Base-by-base conservation (phyloP, 1,140 invertebrate genomes). In the Catajapyx aquilonaris region DNA sequence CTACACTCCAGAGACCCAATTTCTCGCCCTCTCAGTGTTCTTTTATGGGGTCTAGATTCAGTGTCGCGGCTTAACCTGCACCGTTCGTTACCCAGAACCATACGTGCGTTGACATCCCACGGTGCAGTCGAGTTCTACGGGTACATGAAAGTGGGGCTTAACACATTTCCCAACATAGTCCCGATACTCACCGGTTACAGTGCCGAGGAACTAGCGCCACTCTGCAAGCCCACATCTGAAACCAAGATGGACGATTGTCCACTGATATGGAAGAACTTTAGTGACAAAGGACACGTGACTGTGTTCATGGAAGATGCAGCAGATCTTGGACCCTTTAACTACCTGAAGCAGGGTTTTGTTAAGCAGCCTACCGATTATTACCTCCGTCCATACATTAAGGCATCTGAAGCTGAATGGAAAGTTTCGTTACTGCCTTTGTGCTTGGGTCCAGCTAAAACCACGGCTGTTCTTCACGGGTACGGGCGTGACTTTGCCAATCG, bases 41-140 rank as follows among this genome's bases (percentile, higher is more conserved):
- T 90, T 17, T 59, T 90, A 10, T 52, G 90, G n/a, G 86, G 86
- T 0, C 62, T 91, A 10, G 85, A 90, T 51, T 75, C 80, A 1
- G 67, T 88, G 2, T 91, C 85, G 0, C 64, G 81, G 32, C 59
- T 87, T 33, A 87, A 90, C 56, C 76, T 86, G 39, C 66, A 77
- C 31, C 66, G 84, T 16, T 74, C 79, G 39, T 77, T 88, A 73
- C 74, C 74, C 0, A 65, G 65, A 46, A 81, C 80, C 0, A 53
- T 68, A 0, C n/a, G n/a, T n/a, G n/a, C n/a, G 2, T 40, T 43
- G 11, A 60, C 64, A 39, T 53, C 66, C 9, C 55, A 77, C 4
- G 61, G 57, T 1, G 69, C 71, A 7, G 62, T 76, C 5, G 75
- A 78, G 51, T 59, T 85, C 42, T 49, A 71, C 33, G 81, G 81